Percentiles rank a stretch among this genome's conserved stretches.
Conservation (phyloP, 2,797 vertebrate species). For the Catamblyrhynchus diadema region DNA sequence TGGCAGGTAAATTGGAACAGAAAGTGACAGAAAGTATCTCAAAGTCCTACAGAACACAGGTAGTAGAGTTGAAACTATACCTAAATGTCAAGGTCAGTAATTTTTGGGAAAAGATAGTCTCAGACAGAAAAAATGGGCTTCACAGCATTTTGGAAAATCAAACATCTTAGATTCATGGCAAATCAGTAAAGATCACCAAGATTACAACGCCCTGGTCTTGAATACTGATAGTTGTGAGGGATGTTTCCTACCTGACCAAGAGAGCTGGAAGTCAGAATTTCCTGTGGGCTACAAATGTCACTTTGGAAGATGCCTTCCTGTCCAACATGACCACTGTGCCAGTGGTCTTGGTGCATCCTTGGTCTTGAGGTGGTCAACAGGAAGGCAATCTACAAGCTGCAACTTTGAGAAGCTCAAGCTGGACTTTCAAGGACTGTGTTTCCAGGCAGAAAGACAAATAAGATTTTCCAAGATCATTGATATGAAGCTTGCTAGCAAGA, state of each 20-base stretch:
- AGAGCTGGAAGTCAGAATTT: background rate
- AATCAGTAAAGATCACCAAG: background rate
- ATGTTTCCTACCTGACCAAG: background rate
- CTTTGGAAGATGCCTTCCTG: background rate
- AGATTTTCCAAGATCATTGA: background rate
- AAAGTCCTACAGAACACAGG: background rate
- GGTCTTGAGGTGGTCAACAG: background rate
- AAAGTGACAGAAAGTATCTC: background rate
- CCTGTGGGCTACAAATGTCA: rapidly evolving
- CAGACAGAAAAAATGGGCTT: background rate
- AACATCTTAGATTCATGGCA: background rate
- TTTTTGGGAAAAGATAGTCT: background rate
- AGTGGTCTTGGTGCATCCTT: background rate
- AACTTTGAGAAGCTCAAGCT: background rate
- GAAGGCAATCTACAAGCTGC: background rate
- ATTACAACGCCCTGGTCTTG: background rate
- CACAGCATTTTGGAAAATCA: background rate
- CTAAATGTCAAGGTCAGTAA: background rate
- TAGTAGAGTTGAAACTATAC: background rate
- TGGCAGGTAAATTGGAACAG: background rate
- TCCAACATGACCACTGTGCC: background rate
- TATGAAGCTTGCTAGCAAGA: background rate
- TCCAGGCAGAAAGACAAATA: background rate
- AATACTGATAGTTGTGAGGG: rapidly evolving
- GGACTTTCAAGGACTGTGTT: background rate